Evolutionary conservation across 2,888 invertebrate genomes (phyloP).

Genomic region (Euplexia lucipara): DNA sequence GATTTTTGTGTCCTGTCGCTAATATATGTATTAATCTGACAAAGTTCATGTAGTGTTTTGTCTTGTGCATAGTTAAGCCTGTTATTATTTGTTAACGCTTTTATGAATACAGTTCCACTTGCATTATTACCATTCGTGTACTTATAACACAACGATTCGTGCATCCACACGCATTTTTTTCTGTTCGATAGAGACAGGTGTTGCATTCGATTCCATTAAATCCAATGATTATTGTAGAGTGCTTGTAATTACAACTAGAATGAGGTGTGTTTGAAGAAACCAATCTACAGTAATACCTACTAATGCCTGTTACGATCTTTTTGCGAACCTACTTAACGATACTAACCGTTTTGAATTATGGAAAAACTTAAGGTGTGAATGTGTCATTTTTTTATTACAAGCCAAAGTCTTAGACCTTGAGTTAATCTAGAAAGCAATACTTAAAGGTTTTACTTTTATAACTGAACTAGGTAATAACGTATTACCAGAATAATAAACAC

Average conservation of each 20-base stretch:
- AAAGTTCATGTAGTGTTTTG: too few species aligned
- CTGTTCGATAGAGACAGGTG: slow-evolving; percentile 44
- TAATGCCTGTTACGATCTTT: slow-evolving; percentile 15
- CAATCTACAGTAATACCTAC: slow-evolving; percentile 21
- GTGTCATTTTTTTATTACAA: slow-evolving; percentile 2
- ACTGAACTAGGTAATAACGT: too few species aligned
- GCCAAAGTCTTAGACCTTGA: not conserved
- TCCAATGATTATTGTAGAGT: slow-evolving; percentile 52
- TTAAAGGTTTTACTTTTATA: too few species aligned
- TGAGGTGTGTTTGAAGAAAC: slow-evolving; percentile 40
- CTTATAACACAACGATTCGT: slow-evolving; percentile 34
- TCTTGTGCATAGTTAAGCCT: not conserved
- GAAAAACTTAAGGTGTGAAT: slow-evolving; percentile 25
- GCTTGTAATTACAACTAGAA: slow-evolving; percentile 40
- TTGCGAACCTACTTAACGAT: slow-evolving; percentile 20
- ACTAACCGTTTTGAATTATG: slow-evolving; percentile 31
- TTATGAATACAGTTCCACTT: slow-evolving; percentile 24
- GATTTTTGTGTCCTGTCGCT: too few species aligned
- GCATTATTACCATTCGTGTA: slow-evolving; percentile 28
- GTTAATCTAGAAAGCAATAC: not conserved
- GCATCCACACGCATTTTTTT: slow-evolving; percentile 39
- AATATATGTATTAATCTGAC: too few species aligned
- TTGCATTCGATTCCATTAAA: slow-evolving; percentile 53
- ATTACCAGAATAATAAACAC: too few species aligned
- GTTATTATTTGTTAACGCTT: not conserved